phyloP scores from a whole-genome alignment of 2,888 invertebrate genomes.

The Linnaemya vulpina region DNA sequence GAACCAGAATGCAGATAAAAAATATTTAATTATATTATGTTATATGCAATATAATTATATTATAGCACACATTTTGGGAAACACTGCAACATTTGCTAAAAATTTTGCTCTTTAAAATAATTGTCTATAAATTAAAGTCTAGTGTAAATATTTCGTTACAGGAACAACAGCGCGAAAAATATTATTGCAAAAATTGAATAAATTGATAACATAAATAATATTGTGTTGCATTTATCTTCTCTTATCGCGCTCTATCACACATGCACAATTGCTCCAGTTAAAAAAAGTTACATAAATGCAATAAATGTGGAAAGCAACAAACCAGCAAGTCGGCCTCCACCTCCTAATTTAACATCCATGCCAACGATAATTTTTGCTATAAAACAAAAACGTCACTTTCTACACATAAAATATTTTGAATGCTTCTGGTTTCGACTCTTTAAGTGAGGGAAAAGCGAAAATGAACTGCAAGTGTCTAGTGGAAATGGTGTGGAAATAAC shows the following conservation, averaged over 20 bases:
- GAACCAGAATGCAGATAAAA: no score
- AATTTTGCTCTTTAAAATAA: not conserved
- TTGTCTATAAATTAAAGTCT: slow-evolving; percentile 4
- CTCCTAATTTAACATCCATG: slow-evolving; percentile 1
- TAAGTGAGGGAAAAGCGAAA: not conserved
- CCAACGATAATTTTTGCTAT: slow-evolving; percentile 31
- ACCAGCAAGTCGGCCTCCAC: not conserved
- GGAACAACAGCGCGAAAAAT: not conserved
- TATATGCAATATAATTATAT: no score
- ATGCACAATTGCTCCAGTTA: slow-evolving; percentile 19
- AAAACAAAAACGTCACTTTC: slow-evolving; percentile 8
- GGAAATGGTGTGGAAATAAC: slow-evolving; percentile 60
- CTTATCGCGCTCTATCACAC: slow-evolving; percentile 29
- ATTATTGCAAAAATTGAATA: slow-evolving; percentile 15
- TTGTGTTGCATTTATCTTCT: slow-evolving; percentile 37
- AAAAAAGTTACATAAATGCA: not conserved
- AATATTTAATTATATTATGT: no score
- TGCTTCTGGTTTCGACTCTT: slow-evolving; percentile 30
- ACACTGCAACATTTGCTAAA: not conserved
- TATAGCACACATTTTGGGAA: no score
- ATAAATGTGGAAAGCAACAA: slow-evolving; percentile 17
- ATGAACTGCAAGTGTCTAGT: slow-evolving; percentile 9
- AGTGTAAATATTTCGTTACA: not conserved
- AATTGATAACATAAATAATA: slow-evolving; percentile 52
- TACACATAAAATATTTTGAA: slow-evolving; percentile 33